Evolutionary conservation across 2,113 vertebrate species (phyloP), one percentile per base, ranked within the genome.

Genomic region (Trematocara marginatum): DNA sequence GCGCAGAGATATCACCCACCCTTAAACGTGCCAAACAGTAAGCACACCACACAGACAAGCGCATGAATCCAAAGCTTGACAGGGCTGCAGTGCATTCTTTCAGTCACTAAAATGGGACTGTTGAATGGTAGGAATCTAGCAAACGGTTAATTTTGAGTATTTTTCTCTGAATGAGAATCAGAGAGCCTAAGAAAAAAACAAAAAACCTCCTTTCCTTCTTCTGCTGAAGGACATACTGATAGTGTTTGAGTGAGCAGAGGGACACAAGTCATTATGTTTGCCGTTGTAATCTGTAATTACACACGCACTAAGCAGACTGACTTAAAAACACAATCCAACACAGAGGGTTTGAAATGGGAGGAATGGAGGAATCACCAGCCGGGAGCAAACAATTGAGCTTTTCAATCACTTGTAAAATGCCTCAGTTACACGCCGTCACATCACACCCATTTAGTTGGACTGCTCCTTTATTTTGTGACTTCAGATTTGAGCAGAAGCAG

Each of bases 311-410:
- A 80, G 78, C 52, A 31, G 89, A 78, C 87, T 74, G 85, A 89
- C 89, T 89, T 88, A 53, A 91, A 92, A 93, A 89, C 90, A 89
- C 89, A 92, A 90, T 80, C 79, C 88, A 87, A 66, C 42, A 56
- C 29, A 31, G 89, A 71, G 64, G 64, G n/a, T 88, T 86, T 85
- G 47, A 66, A 56, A 66, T 87, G 10, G 34, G 59, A 86, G 54
- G 71, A 38, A 52, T 40, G 29, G 49, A 54, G 34, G 64, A 87
- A 45, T 78, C 71, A 78, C 84, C 51, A 64, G 79, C 66, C 53
- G 23, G 57, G 52, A 83, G 45, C 79, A 57, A 76, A 76, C 45
- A 18, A 16, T 52, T 74, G 40, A 49, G 54, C 40, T 15, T 49
- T 51, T 51, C 45, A 51, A 10, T 34, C 26, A 76, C 45, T 76